Base-by-base conservation (phyloP, 2,113 vertebrate species). In the Triplophysa rosa region DNA sequence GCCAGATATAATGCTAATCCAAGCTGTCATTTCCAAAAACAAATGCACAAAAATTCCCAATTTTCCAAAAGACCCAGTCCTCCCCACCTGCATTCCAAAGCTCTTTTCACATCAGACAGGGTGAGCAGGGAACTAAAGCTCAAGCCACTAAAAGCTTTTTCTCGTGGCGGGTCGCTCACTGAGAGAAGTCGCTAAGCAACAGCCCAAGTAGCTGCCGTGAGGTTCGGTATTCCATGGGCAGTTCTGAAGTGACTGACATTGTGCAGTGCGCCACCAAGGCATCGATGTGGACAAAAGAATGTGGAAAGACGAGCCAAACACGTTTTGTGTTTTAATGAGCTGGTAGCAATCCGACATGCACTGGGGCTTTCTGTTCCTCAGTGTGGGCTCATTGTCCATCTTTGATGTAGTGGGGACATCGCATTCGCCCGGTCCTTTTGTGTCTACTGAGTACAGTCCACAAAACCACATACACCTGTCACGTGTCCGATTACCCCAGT, bases 181-280 rank as follows among this genome's bases (percentile, higher is more conserved):
- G 79, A 71, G 83, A 9, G 56, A 74, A 85, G 89, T 93, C 74
- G 87, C 93, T 91, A 89, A 88, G 92, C 91, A 92, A 94, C 91
- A 63, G 83, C 83, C 79, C 77, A 87, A 88, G 86, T 84, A 80
- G 86, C 84, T 90, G 88, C 87, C 86, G 16, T 65, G 80, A 83
- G 87, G 70, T 82, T 89, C 80, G 74, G 80, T 29, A 75, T 82
- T 83, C 67, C 16, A 58, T 81, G 74, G 76, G 64, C 64, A 77
- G 62, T 70, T 87, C 80, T 88, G 70, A 88, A 90, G 83, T 88
- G 87, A 81, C 85, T 81, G 83, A 86, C 82, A 81, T 88, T 87
- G 86, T 89, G 83, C 86, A 40, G 82, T 73, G 80, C 69, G 75
- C 77, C 78, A 86, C 85, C 80, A 83, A 87, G 80, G 82, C 83